A percentile compares a stretch with the other conserved stretches of the same genome.
phyloP scores from a whole-genome alignment of 2,113 vertebrate species.

The Clarias batrachus region DNA sequence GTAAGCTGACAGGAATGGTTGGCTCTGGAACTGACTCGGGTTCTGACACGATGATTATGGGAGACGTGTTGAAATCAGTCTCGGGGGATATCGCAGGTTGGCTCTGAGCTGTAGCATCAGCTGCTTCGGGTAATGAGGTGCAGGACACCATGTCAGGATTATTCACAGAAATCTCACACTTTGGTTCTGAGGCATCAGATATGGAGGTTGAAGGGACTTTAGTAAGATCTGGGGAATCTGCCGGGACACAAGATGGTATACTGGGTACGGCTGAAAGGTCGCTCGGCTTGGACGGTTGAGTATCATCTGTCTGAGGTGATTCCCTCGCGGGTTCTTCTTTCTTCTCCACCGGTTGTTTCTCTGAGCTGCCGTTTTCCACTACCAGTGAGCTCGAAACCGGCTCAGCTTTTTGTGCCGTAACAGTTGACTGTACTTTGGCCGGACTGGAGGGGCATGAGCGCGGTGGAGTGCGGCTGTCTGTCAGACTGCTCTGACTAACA shows the following conservation, averaged over 20 bases:
- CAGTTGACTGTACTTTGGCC: constrained; percentile 41
- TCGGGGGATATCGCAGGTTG: background rate
- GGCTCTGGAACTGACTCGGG: background rate
- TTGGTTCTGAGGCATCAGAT: background rate
- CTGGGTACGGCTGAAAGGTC: background rate
- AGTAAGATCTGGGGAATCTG: background rate
- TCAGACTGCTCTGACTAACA: constrained; percentile 79
- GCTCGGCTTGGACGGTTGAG: background rate
- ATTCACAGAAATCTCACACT: background rate
- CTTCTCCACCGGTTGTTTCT: constrained; percentile 15
- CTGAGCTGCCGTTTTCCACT: constrained; percentile 16
- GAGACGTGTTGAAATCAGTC: background rate
- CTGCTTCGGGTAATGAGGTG: background rate
- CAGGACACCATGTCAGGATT: constrained; percentile 10
- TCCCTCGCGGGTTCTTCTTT: background rate
- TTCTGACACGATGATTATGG: background rate
- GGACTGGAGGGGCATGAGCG: constrained; percentile 76
- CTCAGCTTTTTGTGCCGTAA: constrained; percentile 5
- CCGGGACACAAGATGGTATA: background rate
- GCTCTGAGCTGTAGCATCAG: background rate
- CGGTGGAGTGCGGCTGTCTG: constrained; percentile 69
- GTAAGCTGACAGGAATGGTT: constrained; percentile 37
- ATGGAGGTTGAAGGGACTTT: background rate
- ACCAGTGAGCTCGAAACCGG: constrained; percentile 22
- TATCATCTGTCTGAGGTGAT: background rate